These are phyloP conservation scores for Acutogordius australiensis DNA, from an alignment of 2,888 invertebrate species.

Conservation along the genomic window DNA sequence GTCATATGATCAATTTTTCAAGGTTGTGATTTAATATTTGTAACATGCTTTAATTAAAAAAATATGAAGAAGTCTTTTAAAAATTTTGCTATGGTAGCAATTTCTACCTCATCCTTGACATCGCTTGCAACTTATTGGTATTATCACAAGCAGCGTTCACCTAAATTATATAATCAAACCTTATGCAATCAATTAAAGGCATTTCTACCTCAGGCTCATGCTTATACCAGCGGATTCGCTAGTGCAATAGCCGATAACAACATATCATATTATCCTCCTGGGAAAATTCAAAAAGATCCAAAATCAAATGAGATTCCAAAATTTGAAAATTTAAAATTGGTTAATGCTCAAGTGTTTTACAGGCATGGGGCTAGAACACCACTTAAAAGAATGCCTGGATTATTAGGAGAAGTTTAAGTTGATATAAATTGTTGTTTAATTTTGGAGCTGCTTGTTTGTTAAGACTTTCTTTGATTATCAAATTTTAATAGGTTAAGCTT, in stretches of 20 bases:
- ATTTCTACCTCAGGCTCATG: neutral
- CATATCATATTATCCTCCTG: slow-evolving; percentile 2
- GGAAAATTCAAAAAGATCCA: neutral
- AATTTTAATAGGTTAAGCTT: too few relatives aligned
- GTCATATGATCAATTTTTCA: too few relatives aligned
- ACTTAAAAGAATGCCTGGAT: neutral
- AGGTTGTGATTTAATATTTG: too few relatives aligned
- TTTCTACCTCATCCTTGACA: neutral
- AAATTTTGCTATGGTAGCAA: neutral
- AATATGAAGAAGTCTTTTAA: neutral
- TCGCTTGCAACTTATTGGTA: neutral
- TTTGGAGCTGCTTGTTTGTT: too few relatives aligned
- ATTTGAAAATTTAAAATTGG: neutral
- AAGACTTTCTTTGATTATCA: too few relatives aligned
- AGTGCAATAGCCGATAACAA: neutral
- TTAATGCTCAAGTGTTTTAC: slow-evolving; percentile 7
- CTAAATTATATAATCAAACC: neutral
- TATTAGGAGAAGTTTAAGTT: neutral
- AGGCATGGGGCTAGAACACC: slow-evolving; percentile 7
- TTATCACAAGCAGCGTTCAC: neutral
- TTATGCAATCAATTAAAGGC: neutral
- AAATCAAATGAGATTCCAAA: neutral
- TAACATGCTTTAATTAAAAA: too few relatives aligned
- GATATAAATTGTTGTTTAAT: too few relatives aligned
- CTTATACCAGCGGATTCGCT: neutral